Conservation (phyloP, 2,888 invertebrate genomes). For the Desoria tigrina region DNA sequence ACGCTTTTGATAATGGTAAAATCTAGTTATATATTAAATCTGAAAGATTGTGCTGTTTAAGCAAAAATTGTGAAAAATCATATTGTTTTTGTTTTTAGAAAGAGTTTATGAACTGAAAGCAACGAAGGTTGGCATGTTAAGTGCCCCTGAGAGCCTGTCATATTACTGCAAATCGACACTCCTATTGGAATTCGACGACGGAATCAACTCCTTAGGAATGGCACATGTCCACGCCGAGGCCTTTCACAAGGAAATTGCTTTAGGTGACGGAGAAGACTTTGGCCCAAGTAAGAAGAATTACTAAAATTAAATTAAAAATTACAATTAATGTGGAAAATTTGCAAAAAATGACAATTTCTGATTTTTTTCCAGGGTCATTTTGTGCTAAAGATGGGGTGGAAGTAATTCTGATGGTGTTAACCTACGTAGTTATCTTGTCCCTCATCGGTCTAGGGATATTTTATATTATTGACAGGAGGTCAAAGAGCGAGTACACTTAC, state of each 20-base stretch:
- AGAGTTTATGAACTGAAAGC: background rate
- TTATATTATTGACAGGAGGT: conserved; percentile 12
- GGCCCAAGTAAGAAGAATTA: conserved; percentile 8
- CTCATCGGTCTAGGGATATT: conserved; percentile 10
- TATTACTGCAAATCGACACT: conserved; percentile 3
- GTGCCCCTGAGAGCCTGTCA: conserved; percentile 6
- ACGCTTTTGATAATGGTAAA: background rate
- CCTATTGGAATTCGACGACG: conserved; percentile 6
- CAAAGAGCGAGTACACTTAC: conserved; percentile 5
- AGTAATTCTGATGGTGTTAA: conserved; percentile 12
- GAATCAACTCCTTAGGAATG: background rate
- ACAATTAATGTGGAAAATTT: background rate
- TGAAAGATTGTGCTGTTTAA: background rate
- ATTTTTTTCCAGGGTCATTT: conserved; percentile 11
- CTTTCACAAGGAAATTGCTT: conserved; percentile 11
- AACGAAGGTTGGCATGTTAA: background rate
- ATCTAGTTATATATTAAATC: background rate
- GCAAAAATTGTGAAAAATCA: too few relatives aligned
- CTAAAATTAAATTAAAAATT: background rate
- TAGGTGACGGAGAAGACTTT: conserved; percentile 14
- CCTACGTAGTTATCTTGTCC: conserved; percentile 9
- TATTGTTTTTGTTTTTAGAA: background rate
- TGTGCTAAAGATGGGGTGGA: conserved; percentile 11
- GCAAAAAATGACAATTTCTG: conserved; percentile 1
- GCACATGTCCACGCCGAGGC: conserved; percentile 14